These are phyloP conservation scores for Adrianichthys oophorus DNA, from an alignment of 2,797 vertebrate species.

Conservation along the genomic window DNA sequence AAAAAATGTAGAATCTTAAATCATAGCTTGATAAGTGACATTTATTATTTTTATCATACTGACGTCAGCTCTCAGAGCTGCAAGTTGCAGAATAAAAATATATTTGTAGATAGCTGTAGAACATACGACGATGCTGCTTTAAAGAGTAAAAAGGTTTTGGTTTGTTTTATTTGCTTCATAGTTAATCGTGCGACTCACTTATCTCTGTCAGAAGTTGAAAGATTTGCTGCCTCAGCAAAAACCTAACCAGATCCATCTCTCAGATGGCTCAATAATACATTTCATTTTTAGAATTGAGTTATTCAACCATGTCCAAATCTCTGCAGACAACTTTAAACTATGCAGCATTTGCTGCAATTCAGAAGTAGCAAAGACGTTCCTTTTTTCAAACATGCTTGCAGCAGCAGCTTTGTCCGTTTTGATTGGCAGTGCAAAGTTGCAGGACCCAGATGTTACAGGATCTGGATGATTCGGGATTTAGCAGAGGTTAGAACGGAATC, in stretches of 20 bases:
- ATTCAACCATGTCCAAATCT: background rate
- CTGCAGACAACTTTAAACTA: background rate
- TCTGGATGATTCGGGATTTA: background rate
- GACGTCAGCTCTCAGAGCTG: background rate
- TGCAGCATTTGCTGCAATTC: background rate
- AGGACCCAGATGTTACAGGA: background rate
- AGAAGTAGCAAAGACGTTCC: background rate
- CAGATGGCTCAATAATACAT: background rate
- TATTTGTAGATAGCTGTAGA: background rate
- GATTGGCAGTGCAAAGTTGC: background rate
- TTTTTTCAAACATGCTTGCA: background rate
- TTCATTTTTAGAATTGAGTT: background rate
- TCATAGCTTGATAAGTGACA: background rate
- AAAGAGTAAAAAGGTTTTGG: background rate
- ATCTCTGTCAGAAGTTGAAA: background rate
- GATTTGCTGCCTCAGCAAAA: background rate
- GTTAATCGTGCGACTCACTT: no score
- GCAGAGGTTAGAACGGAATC: background rate
- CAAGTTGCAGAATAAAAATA: background rate
- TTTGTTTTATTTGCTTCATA: background rate
- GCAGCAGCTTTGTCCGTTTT: background rate
- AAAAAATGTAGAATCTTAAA: background rate
- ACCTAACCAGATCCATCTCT: background rate
- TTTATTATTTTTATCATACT: background rate
- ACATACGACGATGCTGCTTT: background rate